Evolutionary conservation across 53 echinoderm and acorn worm genomes (phyloP).

Genomic region (Echinometra lucunter): DNA sequence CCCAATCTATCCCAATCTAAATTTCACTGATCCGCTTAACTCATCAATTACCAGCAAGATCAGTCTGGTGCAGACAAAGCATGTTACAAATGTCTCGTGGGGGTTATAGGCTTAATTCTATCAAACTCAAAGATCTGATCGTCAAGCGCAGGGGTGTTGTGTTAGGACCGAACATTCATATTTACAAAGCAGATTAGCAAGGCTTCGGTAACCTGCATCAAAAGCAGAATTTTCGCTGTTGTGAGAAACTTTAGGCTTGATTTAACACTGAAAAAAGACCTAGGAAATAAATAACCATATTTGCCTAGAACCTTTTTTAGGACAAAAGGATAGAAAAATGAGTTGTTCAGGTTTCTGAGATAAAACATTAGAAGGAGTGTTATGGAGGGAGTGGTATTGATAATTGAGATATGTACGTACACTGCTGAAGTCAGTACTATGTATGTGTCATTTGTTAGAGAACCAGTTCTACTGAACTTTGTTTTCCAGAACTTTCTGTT

Average conservation of each 20-base stretch:
- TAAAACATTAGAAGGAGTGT: background rate
- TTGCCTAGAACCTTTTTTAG: background rate
- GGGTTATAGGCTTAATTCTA: background rate
- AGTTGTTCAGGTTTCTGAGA: background rate
- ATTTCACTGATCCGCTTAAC: background rate
- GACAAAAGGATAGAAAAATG: background rate
- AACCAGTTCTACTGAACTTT: background rate
- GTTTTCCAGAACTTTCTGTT: background rate
- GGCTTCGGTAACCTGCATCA: background rate
- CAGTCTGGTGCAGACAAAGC: background rate
- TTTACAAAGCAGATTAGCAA: constrained; percentile 39
- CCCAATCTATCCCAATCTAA: background rate
- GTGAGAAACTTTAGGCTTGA: background rate
- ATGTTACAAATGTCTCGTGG: background rate
- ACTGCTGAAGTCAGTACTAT: background rate
- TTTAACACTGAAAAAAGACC: background rate
- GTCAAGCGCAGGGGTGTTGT: background rate
- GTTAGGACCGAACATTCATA: background rate
- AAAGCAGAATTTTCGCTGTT: background rate
- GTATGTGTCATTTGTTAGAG: background rate
- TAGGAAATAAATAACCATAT: constrained; percentile 35
- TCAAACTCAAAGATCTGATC: background rate
- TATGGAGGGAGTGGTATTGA: background rate
- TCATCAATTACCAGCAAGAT: background rate
- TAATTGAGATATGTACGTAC: background rate